phyloP scores from a whole-genome alignment of 2,797 vertebrate species.

The Acrocephalus scirpaceus region DNA sequence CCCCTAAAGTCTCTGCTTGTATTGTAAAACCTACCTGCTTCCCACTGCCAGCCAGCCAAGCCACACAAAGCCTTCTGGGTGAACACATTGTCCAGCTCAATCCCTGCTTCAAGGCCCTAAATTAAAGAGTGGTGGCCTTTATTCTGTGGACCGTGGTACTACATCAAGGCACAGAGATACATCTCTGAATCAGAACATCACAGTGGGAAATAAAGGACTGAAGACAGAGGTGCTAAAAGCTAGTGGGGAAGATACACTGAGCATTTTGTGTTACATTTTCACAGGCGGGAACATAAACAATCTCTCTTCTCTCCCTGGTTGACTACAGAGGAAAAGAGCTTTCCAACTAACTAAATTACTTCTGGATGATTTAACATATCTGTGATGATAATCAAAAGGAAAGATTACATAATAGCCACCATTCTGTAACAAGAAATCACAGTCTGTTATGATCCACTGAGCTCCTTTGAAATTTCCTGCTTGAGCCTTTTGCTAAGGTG shows the following conservation, averaged over 20 bases:
- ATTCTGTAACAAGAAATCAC: neutral
- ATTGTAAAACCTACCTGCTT: neutral
- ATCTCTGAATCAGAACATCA: neutral
- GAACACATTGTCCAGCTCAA: neutral
- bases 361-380: neutral
- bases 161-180: neutral
- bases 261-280: neutral
- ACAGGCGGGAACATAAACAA: neutral
- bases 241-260: neutral
- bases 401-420: neutral
- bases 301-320: neutral
- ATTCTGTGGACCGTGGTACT: neutral
- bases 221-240: neutral
- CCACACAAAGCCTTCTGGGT: neutral
- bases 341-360: neutral
- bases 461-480: neutral
- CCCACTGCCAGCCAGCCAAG: neutral
- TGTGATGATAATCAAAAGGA: constrained; percentile 32
- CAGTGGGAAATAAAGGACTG: neutral
- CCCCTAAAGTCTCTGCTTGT: neutral
- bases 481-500: neutral
- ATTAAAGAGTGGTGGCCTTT: neutral
- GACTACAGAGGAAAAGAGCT: neutral
- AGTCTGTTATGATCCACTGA: neutral
- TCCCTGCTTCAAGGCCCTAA: neutral